A percentile compares a stretch with the other conserved stretches of the same genome.
phyloP scores from a whole-genome alignment of 2,888 invertebrate species.

The Acanthacorydalis orientalis region DNA sequence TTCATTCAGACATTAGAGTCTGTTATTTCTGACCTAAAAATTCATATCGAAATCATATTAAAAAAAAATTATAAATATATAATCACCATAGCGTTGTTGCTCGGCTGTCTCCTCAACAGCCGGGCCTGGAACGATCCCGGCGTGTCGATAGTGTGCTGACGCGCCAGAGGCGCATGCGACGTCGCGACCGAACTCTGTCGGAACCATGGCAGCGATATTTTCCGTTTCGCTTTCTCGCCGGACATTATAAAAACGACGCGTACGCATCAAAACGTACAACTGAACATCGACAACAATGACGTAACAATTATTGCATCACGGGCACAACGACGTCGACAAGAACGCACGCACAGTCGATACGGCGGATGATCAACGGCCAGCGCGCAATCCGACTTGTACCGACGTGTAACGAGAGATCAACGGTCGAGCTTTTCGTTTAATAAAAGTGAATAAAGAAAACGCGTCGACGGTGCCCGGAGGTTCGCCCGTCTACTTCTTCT shows the following conservation, averaged over 20 bases:
- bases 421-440: no score
- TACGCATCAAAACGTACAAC: not conserved
- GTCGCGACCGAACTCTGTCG: slow-evolving; percentile 61
- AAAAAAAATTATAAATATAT: slow-evolving; percentile 9
- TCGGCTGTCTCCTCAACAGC: slow-evolving; percentile 48
- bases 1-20: no score
- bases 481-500: no score
- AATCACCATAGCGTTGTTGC: slow-evolving; percentile 33
- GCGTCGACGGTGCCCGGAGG: no score
- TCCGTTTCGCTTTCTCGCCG: slow-evolving; percentile 51
- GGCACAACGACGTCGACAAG: slow-evolving; percentile 17
- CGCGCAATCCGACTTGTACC: slow-evolving; percentile 3
- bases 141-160: slow-evolving; percentile 83
- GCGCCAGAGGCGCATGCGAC: slow-evolving; percentile 55
- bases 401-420: not conserved
- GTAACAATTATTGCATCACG: slow-evolving; percentile 5
- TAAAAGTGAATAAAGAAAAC: no score
- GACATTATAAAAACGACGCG: slow-evolving; percentile 1
- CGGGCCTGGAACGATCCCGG: slow-evolving; percentile 71
- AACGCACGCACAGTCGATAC: slow-evolving; percentile 35
- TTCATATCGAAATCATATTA: no score
- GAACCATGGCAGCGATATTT: slow-evolving; percentile 83
- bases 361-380: slow-evolving; percentile 17
- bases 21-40: no score
- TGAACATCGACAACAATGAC: slow-evolving; percentile 7